Evolutionary conservation across 2,113 vertebrate species (phyloP), one percentile per base, ranked within the genome.

Genomic region (Eptatretus burgeri): DNA sequence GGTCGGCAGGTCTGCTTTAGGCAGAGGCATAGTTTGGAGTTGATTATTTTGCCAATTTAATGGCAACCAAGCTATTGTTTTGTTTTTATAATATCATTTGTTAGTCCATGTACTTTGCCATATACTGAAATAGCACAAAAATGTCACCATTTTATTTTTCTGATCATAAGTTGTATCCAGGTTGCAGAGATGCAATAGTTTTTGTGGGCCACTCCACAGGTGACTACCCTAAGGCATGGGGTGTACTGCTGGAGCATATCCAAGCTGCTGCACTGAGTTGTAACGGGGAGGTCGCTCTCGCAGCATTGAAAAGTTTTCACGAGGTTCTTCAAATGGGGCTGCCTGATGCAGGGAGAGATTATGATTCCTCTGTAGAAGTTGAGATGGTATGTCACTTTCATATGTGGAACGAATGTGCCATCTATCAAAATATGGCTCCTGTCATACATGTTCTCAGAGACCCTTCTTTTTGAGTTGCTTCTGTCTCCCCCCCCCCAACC

Each of bases 241-340:
- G 94, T 74, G 80, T 94, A 66, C 80, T 95, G 69, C 77, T 98
- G 71, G 88, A 93, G 75, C 91, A 98, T 70, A 93, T 96, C 68
- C 89, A 93, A 50, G 95, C 91, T 16, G 91, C 91, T 50, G 86
- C 89, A 50, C 84, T 98, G 67, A 98, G 91, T 76, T 94, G 89
- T 76, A 98, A 96, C 73, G 94, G 82, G 49, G 91, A 98, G 75
- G 91, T 98, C 64, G 96, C 91, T 64, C 71, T 98, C 67, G 91
- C 91, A 14, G 91, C 91, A 51, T 76, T 98, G 66, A 98, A 98
- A 75, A 96, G 89, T 74, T 96, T 95, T 68, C 91, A 98, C 72
- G 91, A 98, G 76, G 93, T 98, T 70, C 77, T 98, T 14, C 91
- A 94, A 69, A 93, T 98, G 8, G 89, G 85, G 14, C 91, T 85